Evolutionary conservation across 1,140 invertebrate species (phyloP), one percentile per base, ranked within the genome.

Genomic region (Yoshiicerus persimilis): DNA sequence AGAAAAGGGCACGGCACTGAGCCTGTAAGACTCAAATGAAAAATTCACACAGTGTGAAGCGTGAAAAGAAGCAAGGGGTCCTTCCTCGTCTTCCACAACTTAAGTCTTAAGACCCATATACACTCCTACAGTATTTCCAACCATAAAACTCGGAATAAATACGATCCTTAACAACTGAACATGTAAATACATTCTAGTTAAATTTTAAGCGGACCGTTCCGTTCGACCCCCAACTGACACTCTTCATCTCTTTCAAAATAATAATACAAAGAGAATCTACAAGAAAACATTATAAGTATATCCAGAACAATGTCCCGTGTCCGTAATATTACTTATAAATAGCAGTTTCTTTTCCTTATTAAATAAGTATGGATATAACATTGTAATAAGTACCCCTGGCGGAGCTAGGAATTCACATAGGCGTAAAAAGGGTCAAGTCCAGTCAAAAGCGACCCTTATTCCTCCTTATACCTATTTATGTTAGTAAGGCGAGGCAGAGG

Each of bases 21-120:
- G 88, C 83, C 41, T 56, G 11, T 27, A 13, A 77, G 70, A 34
- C 87, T 88, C 85, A 89, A 89, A 89, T 89, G 88, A 87, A 89
- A 89, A 87, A 89, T 89, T 89, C 88, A 89, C 88, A 87, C 88
- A 86, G 88, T 89, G 83, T 89, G 88, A 89, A 89, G 88, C 84
- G 87, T 87, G 88, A 89, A 89, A 89, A 75, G 84, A 87, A 84
- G 25, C 25, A 89, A 89, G 88, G 86, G 87, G 88, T 89, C 86
- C 83, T 1, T 41, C 41, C 20, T 13, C 6, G 25, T 11, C 41
- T 47, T 47, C 4, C 41, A 4, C 41, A 47, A 47, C 13, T 16
- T 4, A 20, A 84, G 64, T 32, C 62, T 38, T 56, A 87, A 87
- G n/a, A n/a, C n/a, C n/a, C n/a, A n/a, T n/a, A n/a, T n/a, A n/a